Percentiles rank a stretch among this genome's conserved stretches.
Evolutionary conservation across 2,797 vertebrate species (phyloP).

Genomic region (Clarias fuscus): DNA sequence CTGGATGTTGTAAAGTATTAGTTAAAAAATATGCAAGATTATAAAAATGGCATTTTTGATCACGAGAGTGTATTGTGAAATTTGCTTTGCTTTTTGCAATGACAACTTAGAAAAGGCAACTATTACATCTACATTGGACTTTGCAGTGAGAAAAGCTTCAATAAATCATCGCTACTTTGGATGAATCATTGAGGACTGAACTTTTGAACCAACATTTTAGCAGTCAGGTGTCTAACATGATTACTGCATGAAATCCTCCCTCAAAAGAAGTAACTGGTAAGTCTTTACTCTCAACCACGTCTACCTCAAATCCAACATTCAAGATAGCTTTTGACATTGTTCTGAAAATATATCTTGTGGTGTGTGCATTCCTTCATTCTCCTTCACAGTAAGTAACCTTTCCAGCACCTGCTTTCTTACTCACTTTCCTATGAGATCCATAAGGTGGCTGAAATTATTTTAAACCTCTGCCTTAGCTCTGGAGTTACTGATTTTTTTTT

Average conservation of each 20-base stretch:
- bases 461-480: not conserved
- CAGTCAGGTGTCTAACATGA: not conserved
- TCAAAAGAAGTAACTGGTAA: not conserved
- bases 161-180: not conserved
- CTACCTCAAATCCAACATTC: not conserved
- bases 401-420: not conserved
- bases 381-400: not conserved
- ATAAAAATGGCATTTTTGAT: not conserved
- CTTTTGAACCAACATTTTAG: not conserved
- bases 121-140: constrained; percentile 7
- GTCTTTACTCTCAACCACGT: not conserved
- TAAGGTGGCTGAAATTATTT: constrained; percentile 16
- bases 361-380: not conserved
- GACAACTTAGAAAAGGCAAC: constrained; percentile 5
- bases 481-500: not conserved
- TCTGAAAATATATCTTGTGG: not conserved
- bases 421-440: not conserved
- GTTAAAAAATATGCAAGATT: not conserved
- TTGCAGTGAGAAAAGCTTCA: not conserved
- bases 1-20: not conserved
- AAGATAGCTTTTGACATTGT: not conserved
- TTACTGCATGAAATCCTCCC: not conserved
- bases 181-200: not conserved
- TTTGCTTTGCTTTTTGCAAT: constrained; percentile 17
- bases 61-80: constrained; percentile 22